Base-by-base conservation (phyloP, 2,113 vertebrate species). In the Neoarius graeffei region DNA sequence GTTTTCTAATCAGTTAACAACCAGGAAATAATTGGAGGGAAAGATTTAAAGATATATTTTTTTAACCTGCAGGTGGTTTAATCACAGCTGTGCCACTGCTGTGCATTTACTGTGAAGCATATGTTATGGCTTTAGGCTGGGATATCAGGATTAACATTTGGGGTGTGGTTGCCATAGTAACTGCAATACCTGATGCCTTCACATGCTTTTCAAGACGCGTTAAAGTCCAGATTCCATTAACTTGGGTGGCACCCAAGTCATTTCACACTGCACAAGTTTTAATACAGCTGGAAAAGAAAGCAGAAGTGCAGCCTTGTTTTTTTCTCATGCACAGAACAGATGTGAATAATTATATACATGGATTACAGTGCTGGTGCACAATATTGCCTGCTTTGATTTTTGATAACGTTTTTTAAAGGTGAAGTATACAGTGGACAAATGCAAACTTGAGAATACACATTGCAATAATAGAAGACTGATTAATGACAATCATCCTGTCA, bases 171-270 rank as follows among this genome's bases (percentile, higher is more conserved):
- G 76, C 86, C 85, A 81, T 89, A 73, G 88, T 56, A 89, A 89
- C 88, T 9, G 4, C 15, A 54, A 59, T 86, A 85, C 85, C 85
- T 87, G 82, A 81, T 81, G 35, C 35, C 35, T 89, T 85, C 81
- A 81, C 42, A 56, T 84, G 81, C 74, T 64, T 74, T 89, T 89
- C 82, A 87, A 87, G 83, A 81, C 1, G 5, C 86, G 85, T 87
- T 84, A 87, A 85, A 83, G 88, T 76, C 52, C 14, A 30, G 82
- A 85, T 87, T 87, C 62, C 76, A 87, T 89, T 85, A 89, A 87
- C 73, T 84, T 86, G 81, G 88, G 73, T 80, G 60, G 71, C 73
- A n/a, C 83, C 81, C 81, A 67, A 79, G 81, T 84, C 88, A 81
- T 89, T 86, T 86, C 81, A 73, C 79, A 83, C 66, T 30, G 80